Percentiles rank a stretch among this genome's conserved stretches.
These are phyloP conservation scores for Amphimallon solstitiale DNA, from an alignment of 2,888 invertebrate species.

Conservation along the genomic window DNA sequence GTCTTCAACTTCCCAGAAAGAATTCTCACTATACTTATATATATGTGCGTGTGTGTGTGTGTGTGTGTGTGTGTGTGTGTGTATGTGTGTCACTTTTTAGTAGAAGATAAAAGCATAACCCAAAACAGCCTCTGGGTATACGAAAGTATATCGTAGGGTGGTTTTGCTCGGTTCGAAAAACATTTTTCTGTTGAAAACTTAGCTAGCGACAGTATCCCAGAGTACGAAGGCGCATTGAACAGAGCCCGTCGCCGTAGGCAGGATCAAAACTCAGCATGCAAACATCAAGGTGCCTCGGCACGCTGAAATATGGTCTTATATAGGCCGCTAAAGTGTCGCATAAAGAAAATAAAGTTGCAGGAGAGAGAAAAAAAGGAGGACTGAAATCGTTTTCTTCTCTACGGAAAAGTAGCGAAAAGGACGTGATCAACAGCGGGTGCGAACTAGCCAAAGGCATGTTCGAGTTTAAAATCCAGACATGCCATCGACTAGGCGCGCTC, in stretches of 20 bases:
- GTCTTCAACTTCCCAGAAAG: too few species aligned
- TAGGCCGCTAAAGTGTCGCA: constrained; percentile 53
- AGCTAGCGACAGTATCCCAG: constrained; percentile 55
- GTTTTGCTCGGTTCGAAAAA: constrained; percentile 54
- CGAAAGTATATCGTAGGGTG: constrained; percentile 51
- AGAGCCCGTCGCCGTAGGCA: constrained; percentile 50
- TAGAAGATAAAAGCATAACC: constrained; percentile 51
- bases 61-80: neutral
- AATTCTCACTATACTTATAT: neutral
- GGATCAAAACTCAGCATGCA: constrained; percentile 52
- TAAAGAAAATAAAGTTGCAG: constrained; percentile 55
- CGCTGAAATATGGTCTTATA: constrained; percentile 56
- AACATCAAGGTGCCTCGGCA: constrained; percentile 54
- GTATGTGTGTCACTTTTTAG: constrained; percentile 43
- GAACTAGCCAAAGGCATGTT: constrained; percentile 28
- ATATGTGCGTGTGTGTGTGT: constrained; percentile 6
- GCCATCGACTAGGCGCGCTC: constrained; percentile 30
- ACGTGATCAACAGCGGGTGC: constrained; percentile 28
- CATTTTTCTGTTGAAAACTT: constrained; percentile 56
- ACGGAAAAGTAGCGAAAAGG: constrained; percentile 18
- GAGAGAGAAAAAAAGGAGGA: constrained; percentile 36
- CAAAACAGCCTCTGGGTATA: constrained; percentile 51
- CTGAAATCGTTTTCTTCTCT: constrained; percentile 18
- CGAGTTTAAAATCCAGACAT: constrained; percentile 28
- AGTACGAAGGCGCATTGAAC: constrained; percentile 47